These are phyloP conservation scores for Linurgus olivaceus DNA, from an alignment of 2,797 vertebrate species.

Conservation along the genomic window DNA sequence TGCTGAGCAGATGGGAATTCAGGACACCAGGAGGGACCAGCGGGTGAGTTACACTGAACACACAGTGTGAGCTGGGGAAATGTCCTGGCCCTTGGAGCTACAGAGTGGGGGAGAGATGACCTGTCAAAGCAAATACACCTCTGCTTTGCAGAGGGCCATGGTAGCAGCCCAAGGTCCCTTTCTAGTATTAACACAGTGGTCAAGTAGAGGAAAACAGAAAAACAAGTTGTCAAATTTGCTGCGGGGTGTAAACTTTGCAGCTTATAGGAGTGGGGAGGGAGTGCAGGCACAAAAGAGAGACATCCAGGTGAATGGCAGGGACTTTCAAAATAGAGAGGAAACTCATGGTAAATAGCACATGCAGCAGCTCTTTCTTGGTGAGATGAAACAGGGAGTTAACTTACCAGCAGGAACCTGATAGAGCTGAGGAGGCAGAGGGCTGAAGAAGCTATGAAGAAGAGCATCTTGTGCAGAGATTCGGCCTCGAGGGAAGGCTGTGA, in stretches of 20 bases:
- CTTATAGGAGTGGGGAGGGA: background rate
- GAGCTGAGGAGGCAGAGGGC: slow-evolving; percentile 80
- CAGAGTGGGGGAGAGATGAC: background rate
- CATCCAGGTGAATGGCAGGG: background rate
- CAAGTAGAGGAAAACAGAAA: background rate
- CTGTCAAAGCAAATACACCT: background rate
- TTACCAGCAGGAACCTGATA: slow-evolving; percentile 84
- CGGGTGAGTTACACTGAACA: background rate
- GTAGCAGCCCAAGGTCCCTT: background rate
- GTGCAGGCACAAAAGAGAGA: background rate
- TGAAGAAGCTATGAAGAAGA: slow-evolving; percentile 84
- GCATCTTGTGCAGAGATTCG: slow-evolving; percentile 79
- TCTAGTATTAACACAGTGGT: background rate
- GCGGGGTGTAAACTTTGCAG: background rate
- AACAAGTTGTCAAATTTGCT: background rate
- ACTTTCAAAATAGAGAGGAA: background rate
- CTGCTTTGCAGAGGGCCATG: background rate
- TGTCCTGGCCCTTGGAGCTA: background rate
- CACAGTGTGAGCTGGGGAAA: background rate
- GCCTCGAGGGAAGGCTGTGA: slow-evolving; percentile 77
- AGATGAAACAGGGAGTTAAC: background rate
- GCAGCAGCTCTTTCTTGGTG: background rate
- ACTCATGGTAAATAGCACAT: background rate
- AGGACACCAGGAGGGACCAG: background rate
- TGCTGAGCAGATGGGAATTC: slow-evolving; percentile 41